Evolutionary conservation across 2,888 invertebrate species (phyloP).

Genomic region (Malacosoma neustria): DNA sequence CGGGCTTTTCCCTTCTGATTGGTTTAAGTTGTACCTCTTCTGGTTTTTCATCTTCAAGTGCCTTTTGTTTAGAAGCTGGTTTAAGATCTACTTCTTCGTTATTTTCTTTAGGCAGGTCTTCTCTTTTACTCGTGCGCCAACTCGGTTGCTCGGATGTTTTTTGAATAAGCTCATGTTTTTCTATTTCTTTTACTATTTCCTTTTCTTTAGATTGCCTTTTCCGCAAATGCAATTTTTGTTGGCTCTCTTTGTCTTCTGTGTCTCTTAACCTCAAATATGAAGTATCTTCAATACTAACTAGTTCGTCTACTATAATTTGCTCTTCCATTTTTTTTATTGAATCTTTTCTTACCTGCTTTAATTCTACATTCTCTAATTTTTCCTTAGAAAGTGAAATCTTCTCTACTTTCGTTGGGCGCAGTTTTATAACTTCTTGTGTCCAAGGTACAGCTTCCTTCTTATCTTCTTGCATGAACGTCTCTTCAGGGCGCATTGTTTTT

Average conservation of each 20-base stretch:
- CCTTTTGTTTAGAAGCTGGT: constrained; percentile 32
- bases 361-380: constrained; percentile 60
- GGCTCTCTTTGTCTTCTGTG: constrained; percentile 28
- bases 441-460: constrained; percentile 54
- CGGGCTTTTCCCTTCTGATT: constrained; percentile 1
- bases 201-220: constrained; percentile 32
- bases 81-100: constrained; percentile 23
- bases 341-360: constrained; percentile 49
- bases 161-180: constrained; percentile 17
- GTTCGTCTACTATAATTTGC: constrained; percentile 66
- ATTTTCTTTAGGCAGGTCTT: constrained; percentile 15
- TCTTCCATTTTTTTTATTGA: constrained; percentile 46
- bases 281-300: constrained; percentile 74
- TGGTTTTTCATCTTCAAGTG: constrained; percentile 47
- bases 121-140: constrained; percentile 29
- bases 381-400: constrained; percentile 68
- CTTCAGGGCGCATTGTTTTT: constrained; percentile 21
- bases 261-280: constrained; percentile 51
- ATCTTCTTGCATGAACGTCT: constrained; percentile 23
- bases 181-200: constrained; percentile 37
- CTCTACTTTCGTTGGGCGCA: constrained; percentile 76
- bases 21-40: constrained; percentile 43
- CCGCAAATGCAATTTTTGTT: constrained; percentile 9
- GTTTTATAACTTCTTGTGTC: constrained; percentile 78
- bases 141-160: constrained; percentile 3